Conservation (phyloP, 2,888 invertebrate genomes). For the Stenodema calcarata region DNA sequence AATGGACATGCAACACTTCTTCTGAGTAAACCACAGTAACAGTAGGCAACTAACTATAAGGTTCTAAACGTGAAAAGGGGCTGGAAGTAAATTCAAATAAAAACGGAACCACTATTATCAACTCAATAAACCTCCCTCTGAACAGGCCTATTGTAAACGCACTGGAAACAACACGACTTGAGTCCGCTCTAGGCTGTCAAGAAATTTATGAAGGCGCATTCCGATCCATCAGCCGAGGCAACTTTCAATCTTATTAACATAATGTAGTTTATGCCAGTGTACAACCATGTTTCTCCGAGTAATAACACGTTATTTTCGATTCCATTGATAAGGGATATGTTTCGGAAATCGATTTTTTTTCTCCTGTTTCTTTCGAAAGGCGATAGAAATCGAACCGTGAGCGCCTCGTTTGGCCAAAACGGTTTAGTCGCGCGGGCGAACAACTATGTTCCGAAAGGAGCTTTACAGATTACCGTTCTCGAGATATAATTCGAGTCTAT, state of each 20-base stretch:
- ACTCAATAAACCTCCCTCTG: not conserved
- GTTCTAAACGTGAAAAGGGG: too few relatives aligned
- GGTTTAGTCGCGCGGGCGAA: conserved; percentile 23
- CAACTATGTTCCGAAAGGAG: conserved; percentile 4
- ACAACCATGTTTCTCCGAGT: conserved; percentile 35
- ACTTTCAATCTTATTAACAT: conserved; percentile 38
- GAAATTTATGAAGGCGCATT: conserved; percentile 18
- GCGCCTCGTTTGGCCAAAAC: conserved; percentile 1
- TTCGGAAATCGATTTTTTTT: conserved; percentile 14
- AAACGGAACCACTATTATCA: not conserved
- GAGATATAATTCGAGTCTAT: conserved; percentile 33
- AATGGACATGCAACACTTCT: too few relatives aligned
- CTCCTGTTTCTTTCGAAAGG: not conserved
- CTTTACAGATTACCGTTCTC: conserved; percentile 31
- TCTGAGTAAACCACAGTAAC: too few relatives aligned
- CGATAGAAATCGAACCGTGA: conserved; percentile 26
- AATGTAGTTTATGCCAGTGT: conserved; percentile 35
- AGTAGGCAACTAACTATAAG: too few relatives aligned
- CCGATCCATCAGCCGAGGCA: not conserved
- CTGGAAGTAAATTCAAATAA: not conserved
- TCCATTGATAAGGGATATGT: conserved; percentile 32
- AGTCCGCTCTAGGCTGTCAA: conserved; percentile 16
- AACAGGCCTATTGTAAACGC: not conserved
- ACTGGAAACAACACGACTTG: not conserved
- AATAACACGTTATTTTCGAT: conserved; percentile 46